Conservation (phyloP, 2,888 invertebrate genomes). For the Drosophila greeni region DNA sequence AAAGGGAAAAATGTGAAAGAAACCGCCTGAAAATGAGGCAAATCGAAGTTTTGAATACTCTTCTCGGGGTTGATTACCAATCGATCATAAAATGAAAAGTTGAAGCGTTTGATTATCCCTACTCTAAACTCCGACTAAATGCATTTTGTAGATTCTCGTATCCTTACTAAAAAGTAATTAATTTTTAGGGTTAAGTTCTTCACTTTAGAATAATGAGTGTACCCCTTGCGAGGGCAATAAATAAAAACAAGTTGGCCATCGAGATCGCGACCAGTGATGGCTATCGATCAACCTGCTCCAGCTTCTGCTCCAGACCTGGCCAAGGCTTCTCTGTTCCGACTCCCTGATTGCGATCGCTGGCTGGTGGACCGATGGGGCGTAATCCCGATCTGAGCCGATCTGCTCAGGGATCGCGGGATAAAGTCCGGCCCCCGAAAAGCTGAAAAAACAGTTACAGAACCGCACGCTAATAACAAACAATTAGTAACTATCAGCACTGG, state of each 20-base stretch:
- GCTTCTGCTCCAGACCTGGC: conserved; percentile 24
- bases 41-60: conserved; percentile 9
- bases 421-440: conserved; percentile 1
- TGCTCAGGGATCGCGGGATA: conserved; percentile 26
- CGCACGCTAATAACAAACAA: conserved; percentile 68
- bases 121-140: no score
- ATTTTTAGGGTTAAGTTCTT: neutral
- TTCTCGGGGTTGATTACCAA: neutral
- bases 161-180: neutral
- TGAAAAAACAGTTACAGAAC: conserved; percentile 63
- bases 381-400: conserved; percentile 18
- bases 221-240: conserved; percentile 23
- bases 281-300: conserved; percentile 63
- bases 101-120: no score
- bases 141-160: neutral
- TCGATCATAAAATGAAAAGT: neutral
- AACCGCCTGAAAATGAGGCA: neutral
- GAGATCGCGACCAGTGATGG: conserved; percentile 63
- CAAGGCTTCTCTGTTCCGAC: conserved; percentile 10
- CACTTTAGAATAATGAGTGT: neutral
- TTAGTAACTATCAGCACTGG: conserved; percentile 68
- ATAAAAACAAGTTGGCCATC: conserved; percentile 56
- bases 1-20: conserved; percentile 22
- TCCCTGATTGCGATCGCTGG: conserved; percentile 35
- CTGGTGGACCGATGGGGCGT: conserved; percentile 9